Base-by-base conservation (phyloP, 2,113 vertebrate genomes). In the Cephalopholis sonnerati region DNA sequence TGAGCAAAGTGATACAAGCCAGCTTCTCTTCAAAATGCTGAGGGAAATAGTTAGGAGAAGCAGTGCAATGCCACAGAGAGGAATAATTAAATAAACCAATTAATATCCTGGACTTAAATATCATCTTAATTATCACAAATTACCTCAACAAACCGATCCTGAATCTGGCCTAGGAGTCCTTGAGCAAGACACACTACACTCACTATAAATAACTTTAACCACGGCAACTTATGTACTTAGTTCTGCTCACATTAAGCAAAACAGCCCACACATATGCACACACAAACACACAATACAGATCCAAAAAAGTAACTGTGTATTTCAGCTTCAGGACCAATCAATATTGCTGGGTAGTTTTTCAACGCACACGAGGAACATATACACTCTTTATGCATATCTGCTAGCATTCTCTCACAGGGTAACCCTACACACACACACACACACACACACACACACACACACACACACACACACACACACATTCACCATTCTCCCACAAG, bases 361-460 rank as follows among this genome's bases (percentile, higher is more conserved):
- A 64, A 46, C 0, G 0, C 27, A 39, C 36, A 79, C 59, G 22
- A 27, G 25, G 22, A 68, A 46, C 16, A 62, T 67, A 73, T 66
- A 77, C 20, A 36, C 39, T 18, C 11, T 54, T 58, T 77, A 57
- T 63, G 62, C 68, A 73, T 53, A 77, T 76, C 51, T 70, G 57
- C 70, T 70, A n/a, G 7, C 25, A 57, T 75, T 82, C 50, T 77
- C 76, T 71, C 50, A 54, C 16, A 75, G 57, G 44, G 27, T 69
- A 59, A 74, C 32, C 11, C 48, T 67, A 6, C 39, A 41, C 8
- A 46, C 48, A 16, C 17, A 48, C 15, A 48, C 15, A 48, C 46
- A 46, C 10, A 32, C 15, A 65, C 36, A 55, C 25, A 18, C 27
- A 50, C 22, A 73, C 72, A 71, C 25, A 74, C 44, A 68, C 54